Evolutionary conservation across 2,888 invertebrate species (phyloP).

Genomic region (Lasioglossum lativentre): DNA sequence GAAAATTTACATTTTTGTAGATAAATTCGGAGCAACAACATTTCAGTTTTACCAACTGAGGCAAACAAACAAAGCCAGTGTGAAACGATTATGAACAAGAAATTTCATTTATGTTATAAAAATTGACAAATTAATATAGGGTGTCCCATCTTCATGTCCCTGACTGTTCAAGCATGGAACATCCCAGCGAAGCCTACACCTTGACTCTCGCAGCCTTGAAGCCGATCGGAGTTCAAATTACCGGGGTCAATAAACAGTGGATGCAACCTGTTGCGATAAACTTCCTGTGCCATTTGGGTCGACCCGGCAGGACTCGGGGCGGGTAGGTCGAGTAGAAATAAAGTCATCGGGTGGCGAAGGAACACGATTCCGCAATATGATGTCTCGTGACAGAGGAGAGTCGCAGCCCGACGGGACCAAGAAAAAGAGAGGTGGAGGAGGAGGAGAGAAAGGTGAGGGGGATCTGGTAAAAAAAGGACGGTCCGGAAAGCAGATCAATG

Average conservation of each 20-base stretch:
- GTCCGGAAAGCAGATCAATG: constrained; percentile 55
- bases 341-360: constrained; percentile 31
- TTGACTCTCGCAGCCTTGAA: constrained; percentile 20
- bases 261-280: constrained; percentile 81
- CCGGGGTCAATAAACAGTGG: constrained; percentile 68
- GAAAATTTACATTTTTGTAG: too few species aligned
- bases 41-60: too few species aligned
- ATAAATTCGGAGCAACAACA: too few species aligned
- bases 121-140: not conserved
- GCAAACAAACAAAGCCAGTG: not conserved
- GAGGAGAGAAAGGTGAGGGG: not conserved
- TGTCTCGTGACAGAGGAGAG: constrained; percentile 18
- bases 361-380: constrained; percentile 44
- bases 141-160: not conserved
- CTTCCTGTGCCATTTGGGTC: constrained; percentile 55
- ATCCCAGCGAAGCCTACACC: constrained; percentile 16
- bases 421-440: not conserved
- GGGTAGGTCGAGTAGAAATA: constrained; percentile 30
- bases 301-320: constrained; percentile 20
- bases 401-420: not conserved
- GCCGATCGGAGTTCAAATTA: constrained; percentile 53
- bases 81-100: not conserved
- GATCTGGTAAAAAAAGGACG: not conserved
- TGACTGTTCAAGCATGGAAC: not conserved
- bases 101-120: not conserved